Evolutionary conservation across 2,113 vertebrate genomes (phyloP).

Genomic region (Triplophysa rosa): DNA sequence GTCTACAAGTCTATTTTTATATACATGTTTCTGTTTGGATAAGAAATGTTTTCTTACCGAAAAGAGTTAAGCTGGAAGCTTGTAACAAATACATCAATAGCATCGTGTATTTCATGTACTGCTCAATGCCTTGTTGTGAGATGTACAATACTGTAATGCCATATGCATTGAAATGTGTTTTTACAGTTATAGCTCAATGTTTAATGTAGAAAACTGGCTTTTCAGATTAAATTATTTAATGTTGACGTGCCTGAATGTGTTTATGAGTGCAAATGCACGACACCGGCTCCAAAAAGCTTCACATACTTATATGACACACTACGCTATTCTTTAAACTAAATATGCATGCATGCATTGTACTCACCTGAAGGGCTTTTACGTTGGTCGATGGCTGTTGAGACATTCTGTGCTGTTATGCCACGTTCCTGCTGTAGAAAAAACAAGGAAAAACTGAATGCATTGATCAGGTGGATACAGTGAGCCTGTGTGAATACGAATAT

Average conservation of each 20-base stretch:
- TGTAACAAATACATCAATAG: conserved; percentile 9
- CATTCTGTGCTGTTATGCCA: conserved; percentile 76
- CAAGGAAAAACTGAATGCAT: conserved; percentile 58
- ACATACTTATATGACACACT: background rate
- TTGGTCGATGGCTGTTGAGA: conserved; percentile 92
- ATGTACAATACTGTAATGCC: conserved; percentile 49
- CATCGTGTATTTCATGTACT: conserved; percentile 44
- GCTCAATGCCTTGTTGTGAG: conserved; percentile 50
- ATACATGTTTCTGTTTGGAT: conserved; percentile 38
- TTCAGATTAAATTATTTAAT: conserved; percentile 52
- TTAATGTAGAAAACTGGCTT: conserved; percentile 16
- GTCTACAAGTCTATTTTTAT: conserved; percentile 61
- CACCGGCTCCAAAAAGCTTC: background rate
- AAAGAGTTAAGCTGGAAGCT: conserved; percentile 9
- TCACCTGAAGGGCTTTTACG: conserved; percentile 97
- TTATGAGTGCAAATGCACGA: background rate
- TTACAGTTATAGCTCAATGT: conserved; percentile 41
- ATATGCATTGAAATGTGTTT: conserved; percentile 48
- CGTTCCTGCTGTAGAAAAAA: conserved; percentile 65
- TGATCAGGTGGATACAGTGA: conserved; percentile 48
- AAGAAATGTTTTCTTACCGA: conserved; percentile 24
- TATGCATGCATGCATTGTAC: conserved; percentile 48
- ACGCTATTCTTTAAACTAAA: conserved; percentile 7
- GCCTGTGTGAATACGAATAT: conserved; percentile 32
- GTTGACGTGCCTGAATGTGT: conserved; percentile 14